Evolutionary conservation across 2,113 vertebrate species (phyloP), one percentile per base, ranked within the genome.

Genomic region (Anhinga rufa): DNA sequence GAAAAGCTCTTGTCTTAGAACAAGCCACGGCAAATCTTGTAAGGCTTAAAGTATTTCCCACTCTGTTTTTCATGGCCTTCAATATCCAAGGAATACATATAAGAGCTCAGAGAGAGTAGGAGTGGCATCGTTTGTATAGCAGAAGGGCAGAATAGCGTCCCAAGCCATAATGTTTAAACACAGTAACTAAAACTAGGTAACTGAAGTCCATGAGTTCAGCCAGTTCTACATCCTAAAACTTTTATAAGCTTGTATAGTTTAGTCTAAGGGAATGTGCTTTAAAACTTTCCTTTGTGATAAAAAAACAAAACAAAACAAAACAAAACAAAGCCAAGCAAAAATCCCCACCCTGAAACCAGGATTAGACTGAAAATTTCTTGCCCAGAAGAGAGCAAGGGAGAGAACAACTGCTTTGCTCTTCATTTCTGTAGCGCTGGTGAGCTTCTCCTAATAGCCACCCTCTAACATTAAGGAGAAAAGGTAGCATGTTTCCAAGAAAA

Each of bases 401-500:
- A 96, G 55, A 80, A 65, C n/a, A 74, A 79, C n/a, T 44, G 17
- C 76, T 90, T 55, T 90, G 42, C 46, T 94, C 49, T 64, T 74
- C 81, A 29, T 66, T 76, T 95, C 64, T 66, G 52, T 58, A 70
- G 34, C 3, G 3, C 49, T 55, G 64, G 52, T 60, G 69, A 89
- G 68, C 84, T 89, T 36, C 71, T 85, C 60, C 64, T 90, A 76
- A 90, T 10, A 84, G 68, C 64, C 69, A 48, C 48, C 38, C n/a
- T 44, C 44, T 34, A 72, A 83, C 38, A 71, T 62, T 61, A 64
- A 87, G 78, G 70, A 68, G 36, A 84, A 88, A 86, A 51, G n/a
- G 68, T 58, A 94, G 68, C 26, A 14, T 42, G 57, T 79, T 97
- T 91, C 85, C 90, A 86, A 83, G 89, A 76, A 93, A 95, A 96